Base-by-base conservation (phyloP, 2,888 invertebrate species). In the Xiphydria camelus region DNA sequence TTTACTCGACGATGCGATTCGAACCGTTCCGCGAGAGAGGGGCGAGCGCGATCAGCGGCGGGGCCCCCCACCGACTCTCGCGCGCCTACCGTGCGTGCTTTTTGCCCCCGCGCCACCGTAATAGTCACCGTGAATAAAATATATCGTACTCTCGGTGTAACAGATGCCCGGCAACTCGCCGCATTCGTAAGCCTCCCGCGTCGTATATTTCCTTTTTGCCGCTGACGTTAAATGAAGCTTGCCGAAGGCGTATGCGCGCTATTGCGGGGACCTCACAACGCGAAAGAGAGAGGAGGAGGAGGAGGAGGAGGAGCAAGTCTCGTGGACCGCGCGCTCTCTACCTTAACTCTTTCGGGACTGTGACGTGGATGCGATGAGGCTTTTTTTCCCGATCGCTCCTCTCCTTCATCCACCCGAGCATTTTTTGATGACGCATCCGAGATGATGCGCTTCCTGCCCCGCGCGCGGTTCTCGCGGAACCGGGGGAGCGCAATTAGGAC, bases 151-250 rank as follows among this genome's bases (percentile, higher is more conserved):
- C 31, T 40, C 40, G 33, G 26, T n/a, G n/a, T 42, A 42, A 36
- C 36, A 26, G 35, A 42, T 42, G 42, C 42, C 34, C 26, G 20
- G 32, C 9, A 31, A 17, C 33, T 39, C 22, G 19, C 2, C 10
- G 31, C 25, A 22, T 32, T 37, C 32, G 31, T 38, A 9, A 25
- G 22, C 31, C 7, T 29, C 15, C 29, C 9, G 9, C 33, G 32
- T 23, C 38, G 25, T 36, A 32, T 41, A 41, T 46, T 42, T 42
- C 26, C 23, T 47, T 38, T 33, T 34, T 40, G 33, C 38, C 21
- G 9, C 7, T 14, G 41, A 41, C 21, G 42, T 39, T 42, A 42
- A 41, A 38, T 47, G 42, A 42, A 47, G 37, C 42, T 31, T 21
- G 38, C 41, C 19, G 34, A 26, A 36, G 35, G 42, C 15, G 29